Evolutionary conservation across 2,113 vertebrate species (phyloP).

Genomic region (Dicaeum eximium): DNA sequence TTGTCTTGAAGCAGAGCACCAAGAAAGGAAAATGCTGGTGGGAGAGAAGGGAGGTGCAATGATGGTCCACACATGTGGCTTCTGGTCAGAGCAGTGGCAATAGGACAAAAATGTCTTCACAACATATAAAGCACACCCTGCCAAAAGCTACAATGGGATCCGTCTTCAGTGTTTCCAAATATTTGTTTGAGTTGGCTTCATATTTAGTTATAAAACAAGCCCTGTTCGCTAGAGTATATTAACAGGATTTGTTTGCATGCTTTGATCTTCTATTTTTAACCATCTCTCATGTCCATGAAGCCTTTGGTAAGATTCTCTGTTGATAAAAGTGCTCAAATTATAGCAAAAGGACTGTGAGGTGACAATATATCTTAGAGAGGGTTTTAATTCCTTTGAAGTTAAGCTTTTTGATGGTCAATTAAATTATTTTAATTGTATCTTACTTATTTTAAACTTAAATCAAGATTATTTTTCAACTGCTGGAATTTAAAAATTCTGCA

Average conservation of each 20-base stretch:
- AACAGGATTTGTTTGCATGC: neutral
- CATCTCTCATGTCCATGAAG: neutral
- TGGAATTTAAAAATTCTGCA: neutral
- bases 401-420: conserved; percentile 11
- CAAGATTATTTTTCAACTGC: neutral
- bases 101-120: neutral
- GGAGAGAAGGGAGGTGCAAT: neutral
- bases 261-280: conserved; percentile 51
- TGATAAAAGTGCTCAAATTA: neutral
- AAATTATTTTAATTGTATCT: neutral
- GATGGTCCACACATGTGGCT: neutral
- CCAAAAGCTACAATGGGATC: neutral
- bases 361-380: neutral
- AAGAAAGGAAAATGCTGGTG: neutral
- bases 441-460: conserved; percentile 3
- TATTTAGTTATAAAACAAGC: conserved; percentile 6
- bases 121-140: fast-evolving
- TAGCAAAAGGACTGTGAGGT: neutral
- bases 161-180: neutral
- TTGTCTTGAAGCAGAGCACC: neutral
- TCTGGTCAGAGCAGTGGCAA: neutral
- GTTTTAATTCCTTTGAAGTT: conserved; percentile 19
- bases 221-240: neutral
- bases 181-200: conserved; percentile 17
- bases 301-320: neutral